Percentiles rank a stretch among this genome's conserved stretches.
These are phyloP conservation scores for Gymnopithys bicolor DNA, from an alignment of 2,797 vertebrate species.

Conservation along the genomic window DNA sequence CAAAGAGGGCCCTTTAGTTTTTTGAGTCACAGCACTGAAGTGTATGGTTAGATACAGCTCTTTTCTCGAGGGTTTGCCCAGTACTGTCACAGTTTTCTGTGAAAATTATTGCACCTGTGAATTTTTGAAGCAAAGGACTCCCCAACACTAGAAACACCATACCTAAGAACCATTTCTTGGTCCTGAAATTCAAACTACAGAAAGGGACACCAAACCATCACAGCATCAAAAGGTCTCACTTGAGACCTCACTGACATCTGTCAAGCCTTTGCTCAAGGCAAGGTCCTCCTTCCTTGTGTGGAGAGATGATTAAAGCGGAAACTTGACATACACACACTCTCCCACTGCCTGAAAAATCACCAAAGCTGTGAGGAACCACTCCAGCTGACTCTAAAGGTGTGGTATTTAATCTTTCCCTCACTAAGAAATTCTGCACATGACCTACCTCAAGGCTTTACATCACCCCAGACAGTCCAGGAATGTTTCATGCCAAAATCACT, in stretches of 20 bases:
- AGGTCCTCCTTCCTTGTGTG: background rate
- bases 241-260: background rate
- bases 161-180: background rate
- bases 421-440: background rate
- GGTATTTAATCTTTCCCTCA: background rate
- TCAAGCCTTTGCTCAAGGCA: background rate
- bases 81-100: background rate
- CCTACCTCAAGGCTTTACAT: background rate
- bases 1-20: background rate
- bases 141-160: rapidly evolving
- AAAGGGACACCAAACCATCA: background rate
- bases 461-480: background rate
- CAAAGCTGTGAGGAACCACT: background rate
- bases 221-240: background rate
- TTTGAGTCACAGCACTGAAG: background rate
- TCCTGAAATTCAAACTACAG: background rate
- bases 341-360: background rate
- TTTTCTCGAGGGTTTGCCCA: background rate
- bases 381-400: background rate
- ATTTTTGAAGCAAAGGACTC: background rate
- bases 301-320: background rate
- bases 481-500: background rate
- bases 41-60: background rate
- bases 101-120: background rate
- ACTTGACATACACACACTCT: background rate